Evolutionary conservation across 1,140 invertebrate species (phyloP).

Genomic region (Drusus annulatus): DNA sequence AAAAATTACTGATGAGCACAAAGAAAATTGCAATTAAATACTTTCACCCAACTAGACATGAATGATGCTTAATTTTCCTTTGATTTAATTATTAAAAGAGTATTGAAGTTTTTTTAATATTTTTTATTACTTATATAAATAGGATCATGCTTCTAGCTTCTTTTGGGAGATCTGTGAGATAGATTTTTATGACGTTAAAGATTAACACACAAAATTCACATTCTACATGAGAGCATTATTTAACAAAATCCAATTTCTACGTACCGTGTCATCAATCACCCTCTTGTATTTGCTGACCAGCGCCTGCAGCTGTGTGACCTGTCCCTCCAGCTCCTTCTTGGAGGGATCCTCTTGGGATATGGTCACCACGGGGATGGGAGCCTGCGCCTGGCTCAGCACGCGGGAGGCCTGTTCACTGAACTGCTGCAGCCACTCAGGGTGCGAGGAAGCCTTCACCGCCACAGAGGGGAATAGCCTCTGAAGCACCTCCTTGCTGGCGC

Average conservation of each 20-base stretch:
- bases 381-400: slow-evolving; percentile 52
- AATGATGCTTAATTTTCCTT: no score
- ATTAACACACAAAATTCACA: no score
- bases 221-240: no score
- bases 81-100: no score
- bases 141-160: no score
- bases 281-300: slow-evolving; percentile 81
- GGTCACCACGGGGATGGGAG: slow-evolving; percentile 7
- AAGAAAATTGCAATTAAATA: no score
- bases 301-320: slow-evolving; percentile 77
- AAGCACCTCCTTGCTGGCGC: slow-evolving; percentile 72
- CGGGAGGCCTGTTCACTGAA: slow-evolving; percentile 71
- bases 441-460: slow-evolving; percentile 63
- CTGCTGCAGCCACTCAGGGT: slow-evolving; percentile 71
- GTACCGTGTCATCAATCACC: slow-evolving; percentile 81
- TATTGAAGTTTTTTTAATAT: no score
- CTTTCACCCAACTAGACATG: no score
- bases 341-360: slow-evolving; percentile 48
- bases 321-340: slow-evolving; percentile 63
- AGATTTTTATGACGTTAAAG: no score
- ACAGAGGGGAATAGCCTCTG: slow-evolving; percentile 75
- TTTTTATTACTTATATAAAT: no score
- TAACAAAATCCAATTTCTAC: background rate
- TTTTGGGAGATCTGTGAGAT: no score
- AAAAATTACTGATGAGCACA: no score